phyloP scores from a whole-genome alignment of 2,113 vertebrate species.

The Morphnarchus princeps region DNA sequence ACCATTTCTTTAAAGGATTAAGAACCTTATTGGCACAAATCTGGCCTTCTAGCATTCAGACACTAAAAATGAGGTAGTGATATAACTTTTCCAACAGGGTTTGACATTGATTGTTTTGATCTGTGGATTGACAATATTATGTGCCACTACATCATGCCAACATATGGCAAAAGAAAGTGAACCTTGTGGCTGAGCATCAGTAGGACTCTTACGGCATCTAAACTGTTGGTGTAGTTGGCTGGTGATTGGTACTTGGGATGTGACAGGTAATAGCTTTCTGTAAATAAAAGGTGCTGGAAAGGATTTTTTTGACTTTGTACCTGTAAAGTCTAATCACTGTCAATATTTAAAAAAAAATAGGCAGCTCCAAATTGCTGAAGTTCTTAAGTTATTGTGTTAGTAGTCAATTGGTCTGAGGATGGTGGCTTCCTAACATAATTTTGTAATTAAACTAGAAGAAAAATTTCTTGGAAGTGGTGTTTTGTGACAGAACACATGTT shows the following conservation, averaged over 20 bases:
- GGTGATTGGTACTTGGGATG: neutral
- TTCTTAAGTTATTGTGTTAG: neutral
- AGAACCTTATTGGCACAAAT: neutral
- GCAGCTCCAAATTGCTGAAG: neutral
- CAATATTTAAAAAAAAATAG: neutral
- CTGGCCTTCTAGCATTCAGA: neutral
- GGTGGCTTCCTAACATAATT: neutral
- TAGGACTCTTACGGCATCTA: neutral
- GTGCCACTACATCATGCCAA: neutral
- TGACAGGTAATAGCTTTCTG: neutral
- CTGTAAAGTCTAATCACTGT: neutral
- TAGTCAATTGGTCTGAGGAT: neutral
- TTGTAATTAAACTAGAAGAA: neutral
- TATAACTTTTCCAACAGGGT: neutral
- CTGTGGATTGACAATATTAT: neutral
- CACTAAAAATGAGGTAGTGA: neutral
- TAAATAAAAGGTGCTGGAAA: neutral
- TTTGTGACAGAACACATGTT: neutral
- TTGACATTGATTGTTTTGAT: neutral
- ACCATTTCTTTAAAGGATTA: neutral
- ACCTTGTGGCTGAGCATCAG: neutral
- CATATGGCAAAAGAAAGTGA: neutral
- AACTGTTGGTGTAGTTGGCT: neutral
- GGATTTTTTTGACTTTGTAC: neutral
- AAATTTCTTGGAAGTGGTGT: neutral